Evolutionary conservation across 1,140 invertebrate species (phyloP).

Genomic region (Dendroctonus valens): DNA sequence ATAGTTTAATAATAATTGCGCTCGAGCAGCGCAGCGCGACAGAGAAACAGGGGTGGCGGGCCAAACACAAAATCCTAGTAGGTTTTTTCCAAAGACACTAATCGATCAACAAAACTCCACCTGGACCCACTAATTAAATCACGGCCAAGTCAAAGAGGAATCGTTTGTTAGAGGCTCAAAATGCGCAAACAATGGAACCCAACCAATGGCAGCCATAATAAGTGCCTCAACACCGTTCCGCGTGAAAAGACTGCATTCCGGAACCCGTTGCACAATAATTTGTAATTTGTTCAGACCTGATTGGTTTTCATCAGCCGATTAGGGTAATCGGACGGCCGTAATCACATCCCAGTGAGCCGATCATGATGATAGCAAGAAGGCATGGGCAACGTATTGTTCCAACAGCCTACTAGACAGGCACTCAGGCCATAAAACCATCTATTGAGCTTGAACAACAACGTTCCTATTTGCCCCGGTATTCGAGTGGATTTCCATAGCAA

Average conservation of each 20-base stretch:
- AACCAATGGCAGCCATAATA: background rate
- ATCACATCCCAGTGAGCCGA: conserved; percentile 20
- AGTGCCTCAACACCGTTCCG: conserved; percentile 1
- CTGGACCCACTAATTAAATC: no score
- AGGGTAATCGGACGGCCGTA: conserved; percentile 16
- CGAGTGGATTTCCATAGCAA: no score
- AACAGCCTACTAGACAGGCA: background rate
- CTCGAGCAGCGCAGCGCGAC: conserved; percentile 19
- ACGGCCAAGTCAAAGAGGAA: no score
- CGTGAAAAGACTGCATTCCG: conserved; percentile 9
- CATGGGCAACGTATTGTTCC: conserved; percentile 4
- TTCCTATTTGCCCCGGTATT: no score
- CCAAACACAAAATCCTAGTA: no score
- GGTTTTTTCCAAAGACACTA: no score
- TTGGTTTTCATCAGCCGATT: conserved; percentile 31
- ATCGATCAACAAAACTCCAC: no score
- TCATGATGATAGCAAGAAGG: conserved; percentile 12
- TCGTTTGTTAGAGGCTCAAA: no score
- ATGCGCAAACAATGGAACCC: background rate
- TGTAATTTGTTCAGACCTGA: conserved; percentile 32
- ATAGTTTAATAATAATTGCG: conserved; percentile 34
- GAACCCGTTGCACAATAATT: conserved; percentile 25
- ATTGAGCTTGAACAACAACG: no score
- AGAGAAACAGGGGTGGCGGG: conserved; percentile 23
- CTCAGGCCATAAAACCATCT: background rate